Evolutionary conservation across 2,113 vertebrate genomes (phyloP).

Genomic region (Mungos mungo): DNA sequence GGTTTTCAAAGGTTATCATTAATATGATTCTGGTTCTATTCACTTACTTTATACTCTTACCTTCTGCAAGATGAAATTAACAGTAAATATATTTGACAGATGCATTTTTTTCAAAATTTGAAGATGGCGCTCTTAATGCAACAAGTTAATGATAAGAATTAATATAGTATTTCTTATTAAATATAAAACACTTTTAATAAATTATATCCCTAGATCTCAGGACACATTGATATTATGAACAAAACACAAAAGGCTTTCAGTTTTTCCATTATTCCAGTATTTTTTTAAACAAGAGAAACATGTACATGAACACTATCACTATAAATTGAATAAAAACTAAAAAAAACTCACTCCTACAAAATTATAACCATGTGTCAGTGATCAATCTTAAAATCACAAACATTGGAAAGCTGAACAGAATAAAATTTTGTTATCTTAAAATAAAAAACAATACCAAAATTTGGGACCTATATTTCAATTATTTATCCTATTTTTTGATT

Average conservation of each 20-base stretch:
- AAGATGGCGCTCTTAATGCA: neutral
- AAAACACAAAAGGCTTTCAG: neutral
- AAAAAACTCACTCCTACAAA: neutral
- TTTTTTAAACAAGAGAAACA: neutral
- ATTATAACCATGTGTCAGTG: neutral
- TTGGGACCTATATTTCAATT: neutral
- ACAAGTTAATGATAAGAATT: neutral
- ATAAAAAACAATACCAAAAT: neutral
- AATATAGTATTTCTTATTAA: neutral
- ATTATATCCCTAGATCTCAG: neutral
- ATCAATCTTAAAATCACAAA: neutral
- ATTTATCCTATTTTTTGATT: neutral
- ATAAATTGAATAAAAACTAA: neutral
- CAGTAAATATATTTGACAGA: neutral
- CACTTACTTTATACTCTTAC: neutral
- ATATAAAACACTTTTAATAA: neutral
- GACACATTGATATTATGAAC: neutral
- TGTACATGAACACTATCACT: neutral
- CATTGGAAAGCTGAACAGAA: neutral
- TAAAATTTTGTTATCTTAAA: neutral
- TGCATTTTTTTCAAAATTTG: neutral
- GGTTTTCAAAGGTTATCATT: neutral
- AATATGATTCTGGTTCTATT: neutral
- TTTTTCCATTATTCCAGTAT: neutral
- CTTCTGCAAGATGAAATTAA: neutral